phyloP scores from a whole-genome alignment of 2,113 vertebrate genomes.

The Chloroceryle aenea region DNA sequence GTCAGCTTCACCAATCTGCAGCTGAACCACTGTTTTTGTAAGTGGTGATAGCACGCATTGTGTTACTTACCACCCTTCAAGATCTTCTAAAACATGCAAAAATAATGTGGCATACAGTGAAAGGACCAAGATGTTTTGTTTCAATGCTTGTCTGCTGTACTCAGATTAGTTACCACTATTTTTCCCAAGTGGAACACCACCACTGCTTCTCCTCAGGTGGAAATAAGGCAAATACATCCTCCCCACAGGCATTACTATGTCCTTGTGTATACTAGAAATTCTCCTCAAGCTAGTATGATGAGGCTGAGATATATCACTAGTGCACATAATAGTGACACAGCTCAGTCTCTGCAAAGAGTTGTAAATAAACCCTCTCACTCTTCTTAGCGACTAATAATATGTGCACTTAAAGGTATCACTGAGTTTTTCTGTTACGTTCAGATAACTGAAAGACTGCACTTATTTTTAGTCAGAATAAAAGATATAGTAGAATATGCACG shows the following conservation, averaged over 20 bases:
- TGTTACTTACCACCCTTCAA: neutral
- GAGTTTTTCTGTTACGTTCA: neutral
- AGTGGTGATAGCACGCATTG: neutral
- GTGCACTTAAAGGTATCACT: neutral
- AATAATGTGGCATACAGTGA: neutral
- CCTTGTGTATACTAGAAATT: neutral
- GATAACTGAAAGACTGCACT: neutral
- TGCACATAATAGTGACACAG: neutral
- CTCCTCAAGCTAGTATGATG: neutral
- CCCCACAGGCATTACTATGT: neutral
- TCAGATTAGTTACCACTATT: neutral
- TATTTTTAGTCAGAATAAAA: neutral
- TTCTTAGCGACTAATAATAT: neutral
- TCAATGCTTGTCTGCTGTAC: neutral
- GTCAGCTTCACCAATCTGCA: neutral
- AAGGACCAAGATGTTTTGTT: neutral
- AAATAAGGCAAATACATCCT: neutral
- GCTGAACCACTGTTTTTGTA: neutral
- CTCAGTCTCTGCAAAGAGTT: neutral
- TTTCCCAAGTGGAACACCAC: neutral
- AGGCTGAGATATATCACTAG: neutral
- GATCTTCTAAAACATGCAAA: neutral
- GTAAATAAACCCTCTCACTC: neutral
- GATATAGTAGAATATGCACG: neutral
- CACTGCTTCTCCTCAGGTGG: neutral